A percentile compares a stretch with the other conserved stretches of the same genome.
Evolutionary conservation across 2,797 vertebrate genomes (phyloP).

Genomic region (Echiichthys vipera): DNA sequence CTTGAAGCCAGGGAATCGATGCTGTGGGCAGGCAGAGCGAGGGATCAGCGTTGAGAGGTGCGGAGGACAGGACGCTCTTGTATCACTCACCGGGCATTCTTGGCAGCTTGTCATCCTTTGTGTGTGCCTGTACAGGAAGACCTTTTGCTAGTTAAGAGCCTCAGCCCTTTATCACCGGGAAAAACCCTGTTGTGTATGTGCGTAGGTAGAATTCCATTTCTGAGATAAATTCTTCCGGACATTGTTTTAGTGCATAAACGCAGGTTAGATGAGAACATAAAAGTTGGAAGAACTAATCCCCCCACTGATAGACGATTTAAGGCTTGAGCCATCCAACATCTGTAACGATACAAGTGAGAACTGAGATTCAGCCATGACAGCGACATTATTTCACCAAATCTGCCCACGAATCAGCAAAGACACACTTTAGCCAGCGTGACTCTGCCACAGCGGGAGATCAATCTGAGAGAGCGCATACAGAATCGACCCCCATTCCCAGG

Average conservation of each 20-base stretch:
- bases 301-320: constrained; percentile 11
- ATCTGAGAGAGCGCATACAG: constrained; percentile 59
- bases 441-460: constrained; percentile 56
- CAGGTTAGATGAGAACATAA: constrained; percentile 14
- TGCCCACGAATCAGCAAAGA: constrained; percentile 36
- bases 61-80: constrained; percentile 54
- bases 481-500: constrained; percentile 62
- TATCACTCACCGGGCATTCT: constrained; percentile 55
- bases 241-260: constrained; percentile 37
- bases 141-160: constrained; percentile 32
- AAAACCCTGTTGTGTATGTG: constrained; percentile 35
- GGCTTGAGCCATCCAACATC: background rate
- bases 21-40: constrained; percentile 63
- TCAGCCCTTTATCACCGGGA: constrained; percentile 20
- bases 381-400: constrained; percentile 31
- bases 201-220: constrained; percentile 41
- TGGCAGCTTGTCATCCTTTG: constrained; percentile 62
- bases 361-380: constrained; percentile 13
- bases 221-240: constrained; percentile 17
- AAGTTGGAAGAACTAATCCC: constrained; percentile 17
- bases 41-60: constrained; percentile 48
- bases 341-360: background rate
- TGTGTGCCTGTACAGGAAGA: constrained; percentile 16
- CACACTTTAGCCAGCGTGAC: constrained; percentile 33
- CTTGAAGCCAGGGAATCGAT: constrained; percentile 61